A percentile compares a stretch with the other conserved stretches of the same genome.
These are phyloP conservation scores for Ia io DNA, from an alignment of 2,113 vertebrate genomes.

Conservation along the genomic window DNA sequence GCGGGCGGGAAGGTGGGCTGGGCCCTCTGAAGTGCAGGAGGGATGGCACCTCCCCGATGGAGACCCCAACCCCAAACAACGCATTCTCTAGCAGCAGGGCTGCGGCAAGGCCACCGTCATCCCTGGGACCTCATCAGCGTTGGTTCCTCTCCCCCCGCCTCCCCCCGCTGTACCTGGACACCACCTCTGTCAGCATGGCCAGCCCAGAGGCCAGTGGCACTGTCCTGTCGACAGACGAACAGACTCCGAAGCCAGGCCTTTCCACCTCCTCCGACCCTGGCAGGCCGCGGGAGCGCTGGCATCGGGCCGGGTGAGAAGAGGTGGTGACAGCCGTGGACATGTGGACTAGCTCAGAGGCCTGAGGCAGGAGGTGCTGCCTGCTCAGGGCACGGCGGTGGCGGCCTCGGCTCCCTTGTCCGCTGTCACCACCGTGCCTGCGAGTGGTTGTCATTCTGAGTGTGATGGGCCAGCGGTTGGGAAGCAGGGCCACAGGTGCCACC, in stretches of 20 bases:
- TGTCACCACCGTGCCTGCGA: too few relatives aligned
- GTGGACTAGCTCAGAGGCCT: neutral
- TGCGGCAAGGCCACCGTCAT: neutral
- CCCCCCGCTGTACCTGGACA: too few relatives aligned
- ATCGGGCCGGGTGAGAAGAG: neutral
- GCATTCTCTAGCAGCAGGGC: neutral
- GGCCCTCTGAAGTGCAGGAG: neutral
- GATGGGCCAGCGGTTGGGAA: neutral
- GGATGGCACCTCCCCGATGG: neutral
- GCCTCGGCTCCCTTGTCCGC: neutral
- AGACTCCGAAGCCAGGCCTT: neutral
- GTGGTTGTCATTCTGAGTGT: neutral
- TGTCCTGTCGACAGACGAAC: neutral
- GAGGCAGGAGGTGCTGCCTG: rapidly evolving
- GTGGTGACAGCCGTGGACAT: rapidly evolving
- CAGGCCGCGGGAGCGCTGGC: neutral
- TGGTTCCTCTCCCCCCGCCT: too few relatives aligned
- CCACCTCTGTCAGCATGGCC: rapidly evolving
- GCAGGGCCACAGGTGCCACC: neutral
- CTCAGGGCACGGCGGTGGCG: neutral
- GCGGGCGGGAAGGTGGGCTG: too few relatives aligned
- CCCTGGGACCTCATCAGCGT: rapidly evolving
- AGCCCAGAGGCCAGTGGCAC: neutral
- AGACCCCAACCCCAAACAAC: neutral
- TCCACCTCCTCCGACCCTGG: neutral